phyloP scores from a whole-genome alignment of 2,113 vertebrate species.

The Phoxinus phoxinus region DNA sequence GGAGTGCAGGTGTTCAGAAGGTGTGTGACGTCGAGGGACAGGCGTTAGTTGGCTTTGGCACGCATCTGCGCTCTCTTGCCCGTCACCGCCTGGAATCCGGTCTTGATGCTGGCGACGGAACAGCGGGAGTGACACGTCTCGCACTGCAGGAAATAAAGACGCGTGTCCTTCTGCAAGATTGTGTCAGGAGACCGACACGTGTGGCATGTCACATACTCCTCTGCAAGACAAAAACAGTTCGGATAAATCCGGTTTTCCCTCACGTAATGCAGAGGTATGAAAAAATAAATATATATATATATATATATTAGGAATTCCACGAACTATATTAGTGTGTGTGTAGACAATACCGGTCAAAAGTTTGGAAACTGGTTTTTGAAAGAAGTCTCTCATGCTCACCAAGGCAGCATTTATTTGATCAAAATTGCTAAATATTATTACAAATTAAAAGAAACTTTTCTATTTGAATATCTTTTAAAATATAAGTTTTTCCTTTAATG shows the following conservation, averaged over 20 bases:
- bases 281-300: too few species aligned
- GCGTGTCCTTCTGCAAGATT: slow-evolving; percentile 98
- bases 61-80: slow-evolving; percentile 99
- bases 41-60: slow-evolving; percentile 95
- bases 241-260: not conserved
- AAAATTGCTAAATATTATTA: too few species aligned
- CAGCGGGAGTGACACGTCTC: slow-evolving; percentile 99
- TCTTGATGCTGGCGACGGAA: slow-evolving; percentile 99
- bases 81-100: slow-evolving; percentile 99
- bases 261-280: not conserved
- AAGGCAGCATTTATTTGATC: too few species aligned
- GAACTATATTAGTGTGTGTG: too few species aligned
- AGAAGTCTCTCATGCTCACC: too few species aligned
- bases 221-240: slow-evolving; percentile 69
- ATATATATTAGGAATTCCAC: too few species aligned
- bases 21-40: not conserved
- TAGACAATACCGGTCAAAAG: too few species aligned
- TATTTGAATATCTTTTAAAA: too few species aligned
- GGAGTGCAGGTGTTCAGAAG: slow-evolving; percentile 7
- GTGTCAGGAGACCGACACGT: slow-evolving; percentile 99
- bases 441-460: too few species aligned
- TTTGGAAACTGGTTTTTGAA: too few species aligned
- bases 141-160: slow-evolving; percentile 98
- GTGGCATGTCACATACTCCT: slow-evolving; percentile 99
- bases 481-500: too few species aligned